Conservation (phyloP, 1,140 invertebrate species). For the Venustaconcha ellipsiformis region DNA sequence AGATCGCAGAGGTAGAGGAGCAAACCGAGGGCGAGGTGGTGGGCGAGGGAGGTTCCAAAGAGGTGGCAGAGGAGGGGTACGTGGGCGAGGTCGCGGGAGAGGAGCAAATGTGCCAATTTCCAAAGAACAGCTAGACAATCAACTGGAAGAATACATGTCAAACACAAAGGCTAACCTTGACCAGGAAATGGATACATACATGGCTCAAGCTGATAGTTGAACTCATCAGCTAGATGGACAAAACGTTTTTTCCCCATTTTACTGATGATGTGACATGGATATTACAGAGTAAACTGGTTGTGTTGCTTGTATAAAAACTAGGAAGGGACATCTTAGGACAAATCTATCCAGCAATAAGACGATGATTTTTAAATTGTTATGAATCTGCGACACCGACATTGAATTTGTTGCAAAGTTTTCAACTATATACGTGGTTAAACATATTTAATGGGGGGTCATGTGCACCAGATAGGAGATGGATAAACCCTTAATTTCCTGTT, state of each 20-base stretch:
- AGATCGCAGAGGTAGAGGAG: slow-evolving; percentile 21
- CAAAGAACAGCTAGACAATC: slow-evolving; percentile 73
- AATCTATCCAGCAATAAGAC: no score
- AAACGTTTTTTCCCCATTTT: no score
- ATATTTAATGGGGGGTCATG: no score
- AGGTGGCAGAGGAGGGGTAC: slow-evolving; percentile 34
- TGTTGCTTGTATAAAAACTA: no score
- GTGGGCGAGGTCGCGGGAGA: slow-evolving; percentile 31
- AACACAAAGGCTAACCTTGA: slow-evolving; percentile 72
- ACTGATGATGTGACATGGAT: no score
- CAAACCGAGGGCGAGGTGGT: slow-evolving; percentile 15
- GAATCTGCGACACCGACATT: no score
- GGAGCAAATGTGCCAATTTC: slow-evolving; percentile 44
- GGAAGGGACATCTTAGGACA: no score
- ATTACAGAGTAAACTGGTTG: no score
- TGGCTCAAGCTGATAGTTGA: slow-evolving; percentile 51
- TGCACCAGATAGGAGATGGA: no score
- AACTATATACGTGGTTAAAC: no score
- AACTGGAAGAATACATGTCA: slow-evolving; percentile 77
- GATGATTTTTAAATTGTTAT: fast-evolving
- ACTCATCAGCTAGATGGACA: neutral
- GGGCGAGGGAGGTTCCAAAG: slow-evolving; percentile 33
- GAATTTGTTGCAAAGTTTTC: no score
- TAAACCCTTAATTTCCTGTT: no score
- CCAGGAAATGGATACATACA: slow-evolving; percentile 62